A percentile compares a stretch with the other conserved stretches of the same genome.
These are phyloP conservation scores for Toxotes lorentzi DNA, from an alignment of 2,797 vertebrate species.

Conservation along the genomic window DNA sequence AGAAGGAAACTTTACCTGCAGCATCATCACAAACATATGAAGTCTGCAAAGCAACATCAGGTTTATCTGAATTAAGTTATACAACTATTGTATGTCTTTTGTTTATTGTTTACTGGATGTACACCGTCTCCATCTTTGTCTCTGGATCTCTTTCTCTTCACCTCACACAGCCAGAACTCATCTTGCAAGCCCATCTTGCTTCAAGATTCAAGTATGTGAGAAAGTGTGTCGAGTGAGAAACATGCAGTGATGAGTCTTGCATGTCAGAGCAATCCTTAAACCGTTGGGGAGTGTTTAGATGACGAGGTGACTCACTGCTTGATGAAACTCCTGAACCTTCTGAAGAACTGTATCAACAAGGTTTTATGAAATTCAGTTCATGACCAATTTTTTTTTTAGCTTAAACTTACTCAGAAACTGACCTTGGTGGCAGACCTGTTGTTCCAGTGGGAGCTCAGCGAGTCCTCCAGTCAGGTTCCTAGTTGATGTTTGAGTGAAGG, in stretches of 20 bases:
- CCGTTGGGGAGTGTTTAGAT: slow-evolving; percentile 18
- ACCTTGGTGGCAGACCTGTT: background rate
- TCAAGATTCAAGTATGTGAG: background rate
- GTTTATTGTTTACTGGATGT: background rate
- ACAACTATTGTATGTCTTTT: no score
- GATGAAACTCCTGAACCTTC: slow-evolving; percentile 1
- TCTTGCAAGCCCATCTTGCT: background rate
- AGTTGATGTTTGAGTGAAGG: background rate
- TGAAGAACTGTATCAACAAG: background rate
- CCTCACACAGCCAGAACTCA: background rate
- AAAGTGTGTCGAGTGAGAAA: background rate
- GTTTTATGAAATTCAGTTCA: background rate
- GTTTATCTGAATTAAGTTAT: no score
- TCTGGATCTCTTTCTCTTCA: slow-evolving; percentile 1
- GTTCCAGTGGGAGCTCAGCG: background rate
- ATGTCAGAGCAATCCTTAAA: background rate
- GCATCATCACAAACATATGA: background rate
- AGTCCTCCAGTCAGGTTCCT: background rate
- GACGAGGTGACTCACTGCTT: background rate
- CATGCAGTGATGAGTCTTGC: background rate
- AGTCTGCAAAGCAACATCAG: no score
- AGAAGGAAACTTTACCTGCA: no score
- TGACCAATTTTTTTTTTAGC: background rate
- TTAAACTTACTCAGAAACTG: background rate
- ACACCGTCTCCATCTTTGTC: background rate